A percentile compares a stretch with the other conserved stretches of the same genome.
Conservation (phyloP, 2,797 vertebrate species). For the Helarctos malayanus region DNA sequence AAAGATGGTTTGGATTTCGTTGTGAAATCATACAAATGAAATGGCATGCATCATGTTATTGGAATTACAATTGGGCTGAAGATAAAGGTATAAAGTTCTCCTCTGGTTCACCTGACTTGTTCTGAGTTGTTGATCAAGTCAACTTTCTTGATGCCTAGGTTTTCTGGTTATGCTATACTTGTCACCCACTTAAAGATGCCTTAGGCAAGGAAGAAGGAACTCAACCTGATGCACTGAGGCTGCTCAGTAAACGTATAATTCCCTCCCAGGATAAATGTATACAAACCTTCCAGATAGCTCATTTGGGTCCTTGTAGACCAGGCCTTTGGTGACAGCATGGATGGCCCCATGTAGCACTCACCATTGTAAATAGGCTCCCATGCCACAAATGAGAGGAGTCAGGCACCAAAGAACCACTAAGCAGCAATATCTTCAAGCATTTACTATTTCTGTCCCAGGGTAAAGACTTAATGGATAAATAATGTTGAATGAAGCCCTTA, state of each 20-base stretch:
- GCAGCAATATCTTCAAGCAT: neutral
- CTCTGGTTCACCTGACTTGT: neutral
- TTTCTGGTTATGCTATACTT: conserved; percentile 53
- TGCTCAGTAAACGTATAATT: neutral
- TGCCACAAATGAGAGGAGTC: neutral
- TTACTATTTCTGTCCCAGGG: neutral
- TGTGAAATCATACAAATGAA: conserved; percentile 42
- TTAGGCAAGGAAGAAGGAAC: neutral
- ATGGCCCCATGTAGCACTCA: neutral
- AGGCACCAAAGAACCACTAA: neutral
- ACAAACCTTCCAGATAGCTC: neutral
- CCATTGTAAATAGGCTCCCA: neutral
- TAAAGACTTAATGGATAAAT: conserved; percentile 30
- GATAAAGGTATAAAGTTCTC: neutral
- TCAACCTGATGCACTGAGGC: neutral
- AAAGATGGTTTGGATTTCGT: conserved; percentile 26
- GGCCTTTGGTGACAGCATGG: neutral
- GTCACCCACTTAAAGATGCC: conserved; percentile 40
- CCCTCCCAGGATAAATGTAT: neutral
- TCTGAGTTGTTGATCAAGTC: neutral
- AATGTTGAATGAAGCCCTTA: conserved; percentile 13
- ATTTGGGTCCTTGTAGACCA: neutral
- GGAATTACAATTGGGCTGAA: neutral
- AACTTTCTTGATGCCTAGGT: neutral
- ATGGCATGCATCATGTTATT: neutral